A percentile compares a stretch with the other conserved stretches of the same genome.
phyloP scores from a whole-genome alignment of 2,888 invertebrate genomes.

The Prosopocoilus inquinatus region DNA sequence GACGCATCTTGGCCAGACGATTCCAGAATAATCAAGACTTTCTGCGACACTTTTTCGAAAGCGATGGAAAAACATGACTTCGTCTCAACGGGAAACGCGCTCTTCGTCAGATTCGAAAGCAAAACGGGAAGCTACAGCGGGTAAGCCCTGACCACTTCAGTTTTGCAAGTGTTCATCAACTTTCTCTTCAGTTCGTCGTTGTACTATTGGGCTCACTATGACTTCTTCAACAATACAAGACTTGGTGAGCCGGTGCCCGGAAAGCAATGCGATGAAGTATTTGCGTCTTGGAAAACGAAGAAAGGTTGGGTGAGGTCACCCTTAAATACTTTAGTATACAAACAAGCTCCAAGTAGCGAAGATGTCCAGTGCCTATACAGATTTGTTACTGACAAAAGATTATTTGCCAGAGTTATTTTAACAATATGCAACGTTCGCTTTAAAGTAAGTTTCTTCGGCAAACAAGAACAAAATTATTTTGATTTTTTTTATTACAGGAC shows the following conservation, averaged over 20 bases:
- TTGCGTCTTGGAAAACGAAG: slow-evolving; percentile 79
- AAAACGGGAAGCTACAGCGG: slow-evolving; percentile 91
- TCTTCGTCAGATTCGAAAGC: slow-evolving; percentile 87
- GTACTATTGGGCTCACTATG: slow-evolving; percentile 93
- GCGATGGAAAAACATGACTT: slow-evolving; percentile 94
- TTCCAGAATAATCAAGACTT: slow-evolving; percentile 87
- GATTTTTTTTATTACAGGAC: slow-evolving; percentile 52
- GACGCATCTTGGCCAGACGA: slow-evolving; percentile 87
- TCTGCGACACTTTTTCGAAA: slow-evolving; percentile 90
- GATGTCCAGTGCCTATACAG: slow-evolving; percentile 81
- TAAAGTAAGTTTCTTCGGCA: slow-evolving; percentile 55
- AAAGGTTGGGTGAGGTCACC: slow-evolving; percentile 79
- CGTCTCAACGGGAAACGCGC: slow-evolving; percentile 81
- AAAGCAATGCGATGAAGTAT: slow-evolving; percentile 84
- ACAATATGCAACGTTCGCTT: slow-evolving; percentile 77
- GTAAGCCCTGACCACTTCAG: slow-evolving; percentile 46
- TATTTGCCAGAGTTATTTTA: slow-evolving; percentile 78
- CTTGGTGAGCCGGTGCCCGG: slow-evolving; percentile 79
- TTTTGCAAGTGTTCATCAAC: neutral
- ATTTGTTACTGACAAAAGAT: slow-evolving; percentile 78
- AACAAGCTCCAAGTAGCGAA: slow-evolving; percentile 66
- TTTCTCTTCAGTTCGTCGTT: slow-evolving; percentile 69
- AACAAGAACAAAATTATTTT: neutral
- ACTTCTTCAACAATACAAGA: slow-evolving; percentile 88
- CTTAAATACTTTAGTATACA: slow-evolving; percentile 83